Evolutionary conservation across 2,113 vertebrate genomes (phyloP).

Genomic region (Poeciliopsis turrubarensis): DNA sequence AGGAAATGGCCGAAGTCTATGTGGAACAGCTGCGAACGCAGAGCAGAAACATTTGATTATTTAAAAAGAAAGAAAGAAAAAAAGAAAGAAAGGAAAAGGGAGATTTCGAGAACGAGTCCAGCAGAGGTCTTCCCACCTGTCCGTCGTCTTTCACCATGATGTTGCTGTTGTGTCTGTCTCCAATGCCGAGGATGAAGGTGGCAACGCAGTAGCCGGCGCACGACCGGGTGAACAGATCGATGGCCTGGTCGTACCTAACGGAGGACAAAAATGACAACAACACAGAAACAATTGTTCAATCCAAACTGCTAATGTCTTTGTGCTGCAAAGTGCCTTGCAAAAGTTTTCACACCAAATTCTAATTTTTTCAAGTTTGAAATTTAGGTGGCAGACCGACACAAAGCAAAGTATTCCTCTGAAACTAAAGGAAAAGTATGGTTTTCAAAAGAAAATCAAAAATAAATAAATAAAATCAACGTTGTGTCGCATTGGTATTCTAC

Average conservation of each 20-base stretch:
- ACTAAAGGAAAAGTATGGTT: background rate
- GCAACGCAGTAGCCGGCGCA: constrained; percentile 98
- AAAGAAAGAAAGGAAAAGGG: too few species aligned
- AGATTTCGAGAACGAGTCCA: background rate
- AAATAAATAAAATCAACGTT: too few species aligned
- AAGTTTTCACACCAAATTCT: background rate
- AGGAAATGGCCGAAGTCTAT: constrained; percentile 99
- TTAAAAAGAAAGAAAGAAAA: too few species aligned
- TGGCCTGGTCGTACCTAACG: constrained; percentile 93
- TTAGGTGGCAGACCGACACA: background rate
- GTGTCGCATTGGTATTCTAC: too few species aligned
- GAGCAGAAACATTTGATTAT: constrained; percentile 15
- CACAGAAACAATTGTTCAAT: too few species aligned
- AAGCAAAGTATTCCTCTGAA: background rate
- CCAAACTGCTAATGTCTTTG: too few species aligned
- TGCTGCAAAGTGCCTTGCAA: too few species aligned
- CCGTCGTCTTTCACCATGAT: constrained; percentile 99
- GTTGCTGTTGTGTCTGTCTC: constrained; percentile 98
- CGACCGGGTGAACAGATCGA: constrained; percentile 95
- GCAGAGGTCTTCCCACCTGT: constrained; percentile 80
- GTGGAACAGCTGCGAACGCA: constrained; percentile 90
- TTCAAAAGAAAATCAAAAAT: too few species aligned
- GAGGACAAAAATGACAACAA: background rate
- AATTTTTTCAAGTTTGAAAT: background rate
- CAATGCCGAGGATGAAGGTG: constrained; percentile 97